Evolutionary conservation across 2,888 invertebrate genomes (phyloP), one percentile per base, ranked within the genome.

Genomic region (Papilio gigon): DNA sequence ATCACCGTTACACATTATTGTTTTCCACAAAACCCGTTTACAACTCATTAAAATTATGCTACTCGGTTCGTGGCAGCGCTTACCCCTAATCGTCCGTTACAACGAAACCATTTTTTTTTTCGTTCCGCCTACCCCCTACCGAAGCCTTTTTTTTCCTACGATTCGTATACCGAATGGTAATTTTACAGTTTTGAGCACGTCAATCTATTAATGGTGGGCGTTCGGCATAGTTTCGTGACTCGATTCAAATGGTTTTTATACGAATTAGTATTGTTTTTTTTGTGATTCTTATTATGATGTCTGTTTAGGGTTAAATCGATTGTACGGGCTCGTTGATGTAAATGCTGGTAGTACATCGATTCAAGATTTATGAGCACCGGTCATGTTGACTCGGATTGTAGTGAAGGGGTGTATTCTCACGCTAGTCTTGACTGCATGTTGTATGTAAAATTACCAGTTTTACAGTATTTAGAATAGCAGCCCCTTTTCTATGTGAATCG

Each of bases 151-250:
- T 84, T 83, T 83, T n/a, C n/a, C 77, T 81, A 73, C 77, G 80
- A 79, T 82, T 83, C 80, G 81, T 80, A 85, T 84, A 83, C 75
- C 76, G 77, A 87, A 90, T 90, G 88, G 86, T 87, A 88, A 90
- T 90, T 89, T 90, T 87, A 90, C 89, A 90, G 90, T 90, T 89
- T 87, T 84, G 86, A 88, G 85, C 90, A 90, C 90, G 91, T 86
- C 89, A 90, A 86, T 89, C 87, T 87, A 87, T 90, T 88, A 88
- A 86, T 85, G 85, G 87, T 84, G 82, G 82, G 79, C 79, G 80
- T 79, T 82, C 77, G 78, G 80, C 79, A 81, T 83, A 78, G 80
- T 82, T 88, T 85, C 91, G 91, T 91, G 91, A 90, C 90, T 88
- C 74, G 75, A 74, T 78, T 78, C 77, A 40, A 68, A 76, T 73